Base-by-base conservation (phyloP, 2,888 invertebrate species). In the Harpalus rufipes region DNA sequence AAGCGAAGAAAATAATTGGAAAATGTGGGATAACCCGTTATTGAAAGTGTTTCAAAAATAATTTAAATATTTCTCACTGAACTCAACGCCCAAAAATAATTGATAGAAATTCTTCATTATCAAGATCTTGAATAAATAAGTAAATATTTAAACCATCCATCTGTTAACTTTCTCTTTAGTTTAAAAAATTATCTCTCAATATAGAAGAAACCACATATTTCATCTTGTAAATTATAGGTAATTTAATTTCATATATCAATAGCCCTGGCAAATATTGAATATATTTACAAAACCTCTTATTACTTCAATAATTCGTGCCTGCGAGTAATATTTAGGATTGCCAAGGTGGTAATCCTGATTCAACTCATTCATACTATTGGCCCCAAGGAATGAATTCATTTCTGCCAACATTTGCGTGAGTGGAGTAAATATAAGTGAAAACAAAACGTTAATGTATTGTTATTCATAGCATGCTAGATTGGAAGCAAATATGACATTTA, bases 161-260 rank as follows among this genome's bases (percentile, higher is more conserved):
- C 10, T 51, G 44, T 51, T 12, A 12, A 10, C 44, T 51, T 51
- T 51, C 44, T 51, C 44, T 12, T 51, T 8, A 5, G 0, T 7
- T 51, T 51, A 1, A 51, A 51, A 51, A 51, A 10, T 51, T 51
- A 51, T 10, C 44, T 51, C 44, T 51, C 44, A 51, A 51, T 32
- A 5, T 32, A 32, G 32, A 32, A 32, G 32, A 32, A 32, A 32
- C 32, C 32, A 6, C 32, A 6, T 32, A 3, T 32, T 32, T 32
- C 44, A 44, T 44, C 41, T 41, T 74, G 1, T 12, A 39, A 25
- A 68, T 68, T 68, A 14, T 32, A 14, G 25, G 68, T 39, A 68
- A 74, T 74, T 74, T 74, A 14, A 41, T 18, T 74, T 16, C 68
- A 68, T 68, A 68, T 68, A 68, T 74, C 72, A 74, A 74, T 74